Evolutionary conservation across 2,113 vertebrate genomes (phyloP), one percentile per base, ranked within the genome.

Genomic region (Syngnathus typhle): DNA sequence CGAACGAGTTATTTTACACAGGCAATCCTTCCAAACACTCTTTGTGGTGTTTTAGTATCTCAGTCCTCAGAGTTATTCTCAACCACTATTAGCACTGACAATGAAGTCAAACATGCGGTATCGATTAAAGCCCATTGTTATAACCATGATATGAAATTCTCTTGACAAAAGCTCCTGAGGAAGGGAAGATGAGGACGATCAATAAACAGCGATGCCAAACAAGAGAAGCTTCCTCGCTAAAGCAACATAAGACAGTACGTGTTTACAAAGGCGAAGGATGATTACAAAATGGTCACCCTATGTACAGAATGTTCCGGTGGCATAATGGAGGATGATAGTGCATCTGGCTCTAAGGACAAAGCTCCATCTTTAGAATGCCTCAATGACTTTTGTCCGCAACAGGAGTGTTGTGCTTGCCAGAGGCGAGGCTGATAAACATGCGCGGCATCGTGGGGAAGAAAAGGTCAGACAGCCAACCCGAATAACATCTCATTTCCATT

Each of bases 401-500:
- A 7, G 49, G 60, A 27, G 41, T 32, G 46, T 8, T 65, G 32
- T 39, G 12, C 41, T 78, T 65, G 70, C 75, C 64, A 60, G 10
- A 69, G 41, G 68, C 58, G 7, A 72, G 52, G 67, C 51, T 77
- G 63, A 76, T 65, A 39, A 75, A 70, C 68, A 79, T 66, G 58
- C 68, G 49, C 37, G 56, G 38, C 19, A 47, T 60, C 9, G 23
- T 38, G 27, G 44, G 32, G 23, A 43, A 43, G 39, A 21, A 60
- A 39, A 71, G 15, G 67, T 69, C 77, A 68, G 0, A n/a, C 36
- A 54, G 6, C 56, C 68, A 41, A 44, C 70, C 37, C 69, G 38
- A 72, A 74, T 36, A 74, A 67, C 7, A 70, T 68, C 60, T 58
- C 5, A 37, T 81, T 64, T 74, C 32, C 47, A 77, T 73, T 71